Percentiles rank a stretch among this genome's conserved stretches.
Conservation (phyloP, 53 echinoderm and acorn worm species). For the Pentamera pediparva region DNA sequence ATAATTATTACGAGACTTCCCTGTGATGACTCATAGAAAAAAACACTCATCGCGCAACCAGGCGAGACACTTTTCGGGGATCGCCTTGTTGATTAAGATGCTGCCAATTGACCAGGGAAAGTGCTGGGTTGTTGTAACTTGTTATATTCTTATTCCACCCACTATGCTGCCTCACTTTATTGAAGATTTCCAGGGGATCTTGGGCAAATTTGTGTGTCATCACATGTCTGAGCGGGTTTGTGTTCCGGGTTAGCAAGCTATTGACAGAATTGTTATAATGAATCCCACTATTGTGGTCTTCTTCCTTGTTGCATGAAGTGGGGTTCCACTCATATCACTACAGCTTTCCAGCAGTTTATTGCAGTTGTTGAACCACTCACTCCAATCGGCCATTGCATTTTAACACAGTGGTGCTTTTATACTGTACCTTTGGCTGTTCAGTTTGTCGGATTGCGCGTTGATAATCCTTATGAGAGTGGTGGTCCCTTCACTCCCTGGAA, state of each 20-base stretch:
- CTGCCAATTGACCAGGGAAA: not conserved
- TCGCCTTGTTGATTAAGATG: slow-evolving; percentile 17
- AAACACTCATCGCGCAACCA: no score
- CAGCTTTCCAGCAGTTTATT: no score
- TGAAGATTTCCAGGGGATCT: slow-evolving; percentile 42
- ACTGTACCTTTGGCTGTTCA: slow-evolving; percentile 5
- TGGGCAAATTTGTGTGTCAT: slow-evolving; percentile 41
- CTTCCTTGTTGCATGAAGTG: no score
- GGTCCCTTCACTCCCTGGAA: slow-evolving; percentile 42
- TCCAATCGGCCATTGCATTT: not conserved
- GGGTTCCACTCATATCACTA: no score
- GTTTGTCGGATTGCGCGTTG: slow-evolving; percentile 31
- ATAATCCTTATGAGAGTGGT: slow-evolving; percentile 33
- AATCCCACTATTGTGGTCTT: no score
- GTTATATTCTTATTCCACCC: slow-evolving; percentile 30
- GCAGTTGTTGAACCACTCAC: not conserved
- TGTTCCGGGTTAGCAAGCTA: slow-evolving; percentile 1
- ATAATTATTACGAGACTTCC: no score
- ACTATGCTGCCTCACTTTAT: slow-evolving; percentile 24
- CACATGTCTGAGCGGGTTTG: not conserved
- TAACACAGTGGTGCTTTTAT: not conserved
- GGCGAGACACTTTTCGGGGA: no score
- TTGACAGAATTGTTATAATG: no score
- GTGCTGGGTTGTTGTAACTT: not conserved
- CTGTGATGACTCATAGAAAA: no score